phyloP scores from a whole-genome alignment of 2,797 vertebrate genomes.

The Apogon talboti region DNA sequence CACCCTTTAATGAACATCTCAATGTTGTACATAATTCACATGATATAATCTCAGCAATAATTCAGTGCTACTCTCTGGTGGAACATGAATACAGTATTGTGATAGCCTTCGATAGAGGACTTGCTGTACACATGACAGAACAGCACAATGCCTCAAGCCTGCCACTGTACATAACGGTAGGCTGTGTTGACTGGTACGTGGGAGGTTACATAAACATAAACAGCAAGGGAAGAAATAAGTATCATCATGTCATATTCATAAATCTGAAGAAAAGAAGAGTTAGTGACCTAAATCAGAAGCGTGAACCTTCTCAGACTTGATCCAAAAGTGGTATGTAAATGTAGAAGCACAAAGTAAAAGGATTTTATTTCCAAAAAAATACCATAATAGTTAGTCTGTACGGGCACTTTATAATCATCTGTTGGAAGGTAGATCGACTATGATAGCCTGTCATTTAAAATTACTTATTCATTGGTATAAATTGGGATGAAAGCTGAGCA shows the following conservation, averaged over 20 bases:
- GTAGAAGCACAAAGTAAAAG: conserved; percentile 4
- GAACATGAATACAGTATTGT: conserved; percentile 37
- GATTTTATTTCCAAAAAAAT: neutral
- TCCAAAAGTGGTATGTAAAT: too few relatives aligned
- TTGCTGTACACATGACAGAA: conserved; percentile 39
- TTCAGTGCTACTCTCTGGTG: conserved; percentile 40
- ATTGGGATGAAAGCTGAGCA: conserved; percentile 4
- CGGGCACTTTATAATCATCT: neutral
- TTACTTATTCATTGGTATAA: conserved; percentile 17
- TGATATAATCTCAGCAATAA: conserved; percentile 30
- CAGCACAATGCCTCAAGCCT: conserved; percentile 29
- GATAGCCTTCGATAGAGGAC: conserved; percentile 36
- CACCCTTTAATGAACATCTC: neutral
- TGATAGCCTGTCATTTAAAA: conserved; percentile 19
- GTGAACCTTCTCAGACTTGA: neutral
- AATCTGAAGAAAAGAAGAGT: conserved; percentile 18
- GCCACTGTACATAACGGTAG: conserved; percentile 47
- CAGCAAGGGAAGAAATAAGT: conserved; percentile 1
- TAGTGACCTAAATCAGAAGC: neutral
- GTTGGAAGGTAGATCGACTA: neutral
- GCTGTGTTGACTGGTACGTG: conserved; percentile 40
- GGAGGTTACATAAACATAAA: conserved; percentile 45
- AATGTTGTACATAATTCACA: neutral
- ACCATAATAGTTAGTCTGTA: neutral
- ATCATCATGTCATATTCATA: conserved; percentile 32